Evolutionary conservation across 2,113 vertebrate species (phyloP).

Genomic region (Psephotus haematonotus): DNA sequence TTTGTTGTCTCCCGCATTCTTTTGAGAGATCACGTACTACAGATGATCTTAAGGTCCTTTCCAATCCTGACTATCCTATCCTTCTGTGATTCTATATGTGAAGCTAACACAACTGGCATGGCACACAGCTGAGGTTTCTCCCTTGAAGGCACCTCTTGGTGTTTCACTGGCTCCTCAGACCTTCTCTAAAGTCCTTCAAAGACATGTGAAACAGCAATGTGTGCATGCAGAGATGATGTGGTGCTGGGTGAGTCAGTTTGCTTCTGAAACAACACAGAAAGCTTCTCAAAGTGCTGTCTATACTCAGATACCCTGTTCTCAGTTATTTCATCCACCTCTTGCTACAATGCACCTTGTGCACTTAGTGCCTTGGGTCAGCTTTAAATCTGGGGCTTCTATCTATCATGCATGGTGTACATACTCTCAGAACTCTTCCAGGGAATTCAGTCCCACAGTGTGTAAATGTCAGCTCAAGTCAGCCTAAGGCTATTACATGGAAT

Average conservation of each 20-base stretch:
- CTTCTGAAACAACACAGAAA: fast-evolving
- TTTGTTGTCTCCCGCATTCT: neutral
- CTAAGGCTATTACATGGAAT: neutral
- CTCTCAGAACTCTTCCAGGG: neutral
- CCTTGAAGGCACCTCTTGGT: neutral
- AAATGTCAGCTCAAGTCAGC: neutral
- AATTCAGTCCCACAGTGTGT: neutral
- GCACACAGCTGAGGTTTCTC: neutral
- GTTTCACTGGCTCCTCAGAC: neutral
- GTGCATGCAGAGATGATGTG: neutral
- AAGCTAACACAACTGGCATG: neutral
- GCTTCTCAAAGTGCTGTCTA: neutral
- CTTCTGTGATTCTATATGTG: neutral
- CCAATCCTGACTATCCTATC: neutral
- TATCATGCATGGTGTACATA: neutral
- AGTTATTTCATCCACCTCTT: neutral
- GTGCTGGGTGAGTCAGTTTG: neutral
- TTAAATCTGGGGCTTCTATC: neutral
- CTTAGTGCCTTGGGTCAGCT: fast-evolving
- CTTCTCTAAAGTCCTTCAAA: neutral
- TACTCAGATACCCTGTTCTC: neutral
- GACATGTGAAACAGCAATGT: neutral
- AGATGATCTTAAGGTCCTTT: neutral
- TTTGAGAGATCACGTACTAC: neutral
- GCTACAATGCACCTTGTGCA: neutral